Base-by-base conservation (phyloP, 2,113 vertebrate species). In the Fulmarus glacialis region DNA sequence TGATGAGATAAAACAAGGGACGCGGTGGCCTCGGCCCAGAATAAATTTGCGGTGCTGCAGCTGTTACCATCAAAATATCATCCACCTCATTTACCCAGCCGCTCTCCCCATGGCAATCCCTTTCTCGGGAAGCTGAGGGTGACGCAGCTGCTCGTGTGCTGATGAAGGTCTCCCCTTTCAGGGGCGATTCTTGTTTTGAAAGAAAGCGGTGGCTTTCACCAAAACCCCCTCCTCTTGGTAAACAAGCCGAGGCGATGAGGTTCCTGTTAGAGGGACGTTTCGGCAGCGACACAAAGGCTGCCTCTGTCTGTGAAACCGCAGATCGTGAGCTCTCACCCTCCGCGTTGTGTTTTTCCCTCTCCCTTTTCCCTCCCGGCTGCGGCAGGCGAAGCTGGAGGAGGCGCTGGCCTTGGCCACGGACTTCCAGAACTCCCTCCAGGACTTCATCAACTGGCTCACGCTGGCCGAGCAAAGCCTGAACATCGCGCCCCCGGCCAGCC, bases 371-470 rank as follows among this genome's bases (percentile, higher is more conserved):
- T 93, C 66, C 42, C 47, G 2, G 1, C 93, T 38, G 53, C 18
- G 60, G 18, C 97, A 99, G 99, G 99, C 98, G 1, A 99, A 99
- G 97, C 97, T 99, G 97, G 99, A 99, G 67, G 99, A 99, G 93
- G 99, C 99, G 0, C 97, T 99, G 90, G 98, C 98, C 92, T 92
- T 99, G 96, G 99, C 99, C 47, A 99, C 99, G 1, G 99, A 99
- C 79, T 99, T 99, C 97, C 99, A 99, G 98, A 99, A 99, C 38
- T 99, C 99, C 48, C 98, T 99, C 30, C 99, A 99, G 98, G 99
- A 99, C 95, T 99, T 99, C 97, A 99, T 99, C 98, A 99, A 99
- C 98, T 99, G 99, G 99, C 98, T 99, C 92, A 99, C 99, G 0
- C 98, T 99, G 79, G 99, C 99, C 1, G 99, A 99, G 82, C 99